Evolutionary conservation across 2,797 vertebrate genomes (phyloP).

Genomic region (Lacerta viridis): DNA sequence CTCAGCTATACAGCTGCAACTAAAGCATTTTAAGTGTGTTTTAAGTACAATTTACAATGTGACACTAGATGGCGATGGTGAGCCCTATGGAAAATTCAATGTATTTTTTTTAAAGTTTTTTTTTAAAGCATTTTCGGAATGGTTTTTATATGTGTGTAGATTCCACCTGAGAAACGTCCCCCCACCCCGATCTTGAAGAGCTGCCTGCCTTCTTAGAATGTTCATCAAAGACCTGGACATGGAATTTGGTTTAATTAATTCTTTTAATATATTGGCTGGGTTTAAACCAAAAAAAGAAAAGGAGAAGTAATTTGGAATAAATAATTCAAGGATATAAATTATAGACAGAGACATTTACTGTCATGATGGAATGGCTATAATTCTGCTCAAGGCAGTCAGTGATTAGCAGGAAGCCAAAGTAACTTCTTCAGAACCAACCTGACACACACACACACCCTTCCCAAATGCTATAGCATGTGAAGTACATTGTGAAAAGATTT

Average conservation of each 20-base stretch:
- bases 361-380: background rate
- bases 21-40: too few species aligned
- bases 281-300: background rate
- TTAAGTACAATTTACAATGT: too few species aligned
- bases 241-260: slow-evolving; percentile 55
- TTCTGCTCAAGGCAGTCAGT: slow-evolving; percentile 34
- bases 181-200: slow-evolving; percentile 26
- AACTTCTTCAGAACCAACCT: background rate
- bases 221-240: rapidly evolving
- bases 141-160: too few species aligned
- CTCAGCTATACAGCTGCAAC: too few species aligned
- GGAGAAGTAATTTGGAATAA: slow-evolving; percentile 20
- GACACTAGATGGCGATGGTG: too few species aligned
- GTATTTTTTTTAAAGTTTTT: too few species aligned
- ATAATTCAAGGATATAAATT: slow-evolving; percentile 60
- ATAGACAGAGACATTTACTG: slow-evolving; percentile 10
- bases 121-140: too few species aligned
- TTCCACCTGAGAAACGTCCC: too few species aligned
- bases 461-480: background rate
- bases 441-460: too few species aligned
- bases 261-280: slow-evolving; percentile 32
- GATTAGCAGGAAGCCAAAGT: background rate
- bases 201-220: slow-evolving; percentile 12
- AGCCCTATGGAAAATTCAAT: too few species aligned
- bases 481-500: background rate